A percentile compares a stretch with the other conserved stretches of the same genome.
Conservation (phyloP, 2,113 vertebrate genomes). For the Istiophorus platypterus region DNA sequence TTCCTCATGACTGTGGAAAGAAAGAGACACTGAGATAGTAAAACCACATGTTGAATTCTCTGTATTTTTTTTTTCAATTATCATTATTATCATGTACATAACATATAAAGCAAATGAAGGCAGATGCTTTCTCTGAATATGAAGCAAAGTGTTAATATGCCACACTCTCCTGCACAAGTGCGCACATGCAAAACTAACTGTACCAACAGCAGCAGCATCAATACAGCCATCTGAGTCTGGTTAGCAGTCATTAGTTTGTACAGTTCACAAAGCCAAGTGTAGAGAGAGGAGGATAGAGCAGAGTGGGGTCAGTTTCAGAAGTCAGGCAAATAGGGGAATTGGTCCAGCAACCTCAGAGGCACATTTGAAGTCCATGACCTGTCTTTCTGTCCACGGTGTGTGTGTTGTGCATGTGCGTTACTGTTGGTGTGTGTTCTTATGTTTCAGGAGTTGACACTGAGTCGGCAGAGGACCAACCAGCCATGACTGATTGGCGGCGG, state of each 20-base stretch:
- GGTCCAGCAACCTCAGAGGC: conserved; percentile 77
- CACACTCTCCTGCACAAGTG: conserved; percentile 34
- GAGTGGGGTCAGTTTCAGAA: conserved; percentile 80
- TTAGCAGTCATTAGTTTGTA: conserved; percentile 75
- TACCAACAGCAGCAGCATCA: conserved; percentile 42
- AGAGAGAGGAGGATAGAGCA: conserved; percentile 67
- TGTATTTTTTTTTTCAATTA: not conserved
- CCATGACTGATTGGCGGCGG: conserved; percentile 81
- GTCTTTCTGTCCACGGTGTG: conserved; percentile 59
- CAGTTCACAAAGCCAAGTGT: conserved; percentile 73
- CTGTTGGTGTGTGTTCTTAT: conserved; percentile 69
- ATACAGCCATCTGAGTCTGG: conserved; percentile 73
- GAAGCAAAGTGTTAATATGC: conserved; percentile 18
- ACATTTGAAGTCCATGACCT: conserved; percentile 72
- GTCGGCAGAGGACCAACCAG: conserved; percentile 76
- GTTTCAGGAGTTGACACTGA: conserved; percentile 77
- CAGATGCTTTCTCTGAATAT: not conserved
- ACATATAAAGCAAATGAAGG: conserved; percentile 19
- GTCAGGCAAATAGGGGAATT: conserved; percentile 74
- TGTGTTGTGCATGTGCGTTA: conserved; percentile 55
- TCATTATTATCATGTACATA: not conserved
- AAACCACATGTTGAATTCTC: not conserved
- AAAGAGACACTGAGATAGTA: conserved; percentile 14
- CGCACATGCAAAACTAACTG: conserved; percentile 42
- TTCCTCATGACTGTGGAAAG: conserved; percentile 90